A percentile compares a stretch with the other conserved stretches of the same genome.
phyloP scores from a whole-genome alignment of 2,888 invertebrate species.

The Diarsia mendica region DNA sequence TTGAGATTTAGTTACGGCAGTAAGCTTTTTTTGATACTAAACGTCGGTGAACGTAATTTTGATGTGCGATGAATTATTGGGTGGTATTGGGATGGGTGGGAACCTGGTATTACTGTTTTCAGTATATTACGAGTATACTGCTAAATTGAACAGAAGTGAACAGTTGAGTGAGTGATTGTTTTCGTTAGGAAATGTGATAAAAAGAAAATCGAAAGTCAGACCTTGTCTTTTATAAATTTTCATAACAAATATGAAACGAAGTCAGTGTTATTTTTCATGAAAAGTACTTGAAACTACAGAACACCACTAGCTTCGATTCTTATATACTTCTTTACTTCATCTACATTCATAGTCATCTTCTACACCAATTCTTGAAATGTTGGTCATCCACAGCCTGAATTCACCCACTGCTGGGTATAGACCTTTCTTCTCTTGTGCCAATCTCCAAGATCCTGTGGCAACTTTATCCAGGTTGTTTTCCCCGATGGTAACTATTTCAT shows the following conservation, averaged over 20 bases:
- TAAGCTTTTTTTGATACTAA: slow-evolving; percentile 69
- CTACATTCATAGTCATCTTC: background rate
- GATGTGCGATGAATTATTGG: slow-evolving; percentile 32
- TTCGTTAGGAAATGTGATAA: background rate
- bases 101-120: slow-evolving; percentile 5
- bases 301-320: background rate
- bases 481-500: no score
- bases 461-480: no score
- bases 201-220: background rate
- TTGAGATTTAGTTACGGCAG: slow-evolving; percentile 81
- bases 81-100: slow-evolving; percentile 1
- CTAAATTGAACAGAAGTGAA: background rate
- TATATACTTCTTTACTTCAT: background rate
- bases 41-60: slow-evolving; percentile 48
- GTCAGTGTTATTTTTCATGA: background rate
- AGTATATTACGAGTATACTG: background rate
- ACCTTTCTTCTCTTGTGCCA: no score
- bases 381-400: no score
- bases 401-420: no score
- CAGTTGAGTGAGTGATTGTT: no score
- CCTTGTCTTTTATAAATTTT: background rate
- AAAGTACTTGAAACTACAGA: background rate
- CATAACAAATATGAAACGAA: background rate
- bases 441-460: no score
- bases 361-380: background rate